Evolutionary conservation across 1,140 invertebrate species (phyloP).

Genomic region (Nasonia vitripennis): DNA sequence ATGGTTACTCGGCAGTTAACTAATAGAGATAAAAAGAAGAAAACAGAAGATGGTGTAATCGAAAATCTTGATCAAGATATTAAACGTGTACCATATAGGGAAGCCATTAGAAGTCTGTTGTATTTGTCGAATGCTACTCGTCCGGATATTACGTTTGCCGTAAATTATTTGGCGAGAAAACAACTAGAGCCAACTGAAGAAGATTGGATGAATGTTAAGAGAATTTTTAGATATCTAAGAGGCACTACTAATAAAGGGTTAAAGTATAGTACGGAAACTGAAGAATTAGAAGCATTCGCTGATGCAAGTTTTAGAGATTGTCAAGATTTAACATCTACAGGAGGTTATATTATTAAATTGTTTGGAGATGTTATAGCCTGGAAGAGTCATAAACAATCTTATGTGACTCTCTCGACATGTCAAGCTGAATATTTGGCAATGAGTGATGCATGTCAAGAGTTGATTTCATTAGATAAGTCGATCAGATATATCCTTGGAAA

Average conservation of each 20-base stretch:
- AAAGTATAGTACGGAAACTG: neutral
- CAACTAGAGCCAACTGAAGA: neutral
- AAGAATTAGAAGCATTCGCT: neutral
- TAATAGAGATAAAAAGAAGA: no score
- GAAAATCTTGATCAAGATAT: no score
- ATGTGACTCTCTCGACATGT: no score
- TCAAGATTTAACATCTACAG: neutral
- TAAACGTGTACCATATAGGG: neutral
- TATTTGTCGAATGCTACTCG: neutral
- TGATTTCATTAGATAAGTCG: neutral
- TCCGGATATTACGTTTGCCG: neutral
- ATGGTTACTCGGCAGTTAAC: no score
- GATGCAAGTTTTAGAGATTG: neutral
- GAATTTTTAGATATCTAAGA: neutral
- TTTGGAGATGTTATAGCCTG: no score
- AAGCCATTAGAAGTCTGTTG: neutral
- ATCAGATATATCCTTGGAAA: conserved; percentile 4
- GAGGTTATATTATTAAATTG: conserved; percentile 1
- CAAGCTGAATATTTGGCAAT: neutral
- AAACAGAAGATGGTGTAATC: no score
- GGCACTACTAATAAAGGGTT: neutral
- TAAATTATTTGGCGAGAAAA: neutral
- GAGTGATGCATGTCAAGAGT: no score
- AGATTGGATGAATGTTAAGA: neutral
- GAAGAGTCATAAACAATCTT: no score